Percentiles rank a stretch among this genome's conserved stretches.
These are phyloP conservation scores for Thinocorus orbignyianus DNA, from an alignment of 2,113 vertebrate genomes.

Conservation along the genomic window DNA sequence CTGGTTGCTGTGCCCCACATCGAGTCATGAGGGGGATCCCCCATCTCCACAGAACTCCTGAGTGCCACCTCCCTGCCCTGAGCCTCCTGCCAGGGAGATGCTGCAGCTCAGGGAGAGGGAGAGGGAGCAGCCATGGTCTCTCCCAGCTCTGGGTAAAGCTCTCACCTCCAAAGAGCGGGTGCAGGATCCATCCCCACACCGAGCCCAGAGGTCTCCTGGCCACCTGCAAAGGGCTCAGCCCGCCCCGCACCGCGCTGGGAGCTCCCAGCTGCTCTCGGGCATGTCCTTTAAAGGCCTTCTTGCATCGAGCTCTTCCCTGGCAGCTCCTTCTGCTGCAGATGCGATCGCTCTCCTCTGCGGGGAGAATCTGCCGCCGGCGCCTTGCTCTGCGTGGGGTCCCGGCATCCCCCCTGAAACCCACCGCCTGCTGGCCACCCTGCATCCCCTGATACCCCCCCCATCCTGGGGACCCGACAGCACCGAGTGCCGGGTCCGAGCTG, in stretches of 20 bases:
- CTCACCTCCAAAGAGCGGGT: fast-evolving
- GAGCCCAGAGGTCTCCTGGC: not conserved
- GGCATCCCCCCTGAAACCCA: not conserved
- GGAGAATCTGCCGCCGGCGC: not conserved
- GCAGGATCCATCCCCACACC: not conserved
- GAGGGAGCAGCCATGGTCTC: fast-evolving
- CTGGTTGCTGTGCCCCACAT: not conserved
- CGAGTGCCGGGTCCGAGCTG: not conserved
- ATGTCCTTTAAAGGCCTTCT: slow-evolving; percentile 67
- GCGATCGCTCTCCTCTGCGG: not conserved
- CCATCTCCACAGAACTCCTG: not conserved
- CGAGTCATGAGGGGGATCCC: not conserved
- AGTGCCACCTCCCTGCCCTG: not conserved
- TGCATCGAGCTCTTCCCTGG: not conserved
- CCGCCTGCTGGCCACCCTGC: fast-evolving
- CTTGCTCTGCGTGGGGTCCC: not conserved
- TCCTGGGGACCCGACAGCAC: not conserved
- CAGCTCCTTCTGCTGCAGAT: not conserved
- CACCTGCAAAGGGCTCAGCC: not conserved
- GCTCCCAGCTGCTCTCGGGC: not conserved
- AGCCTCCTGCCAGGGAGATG: not conserved
- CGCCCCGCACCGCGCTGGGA: not conserved
- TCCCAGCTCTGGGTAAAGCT: not conserved
- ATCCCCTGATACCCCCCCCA: not conserved
- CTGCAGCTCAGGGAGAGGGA: not conserved